Evolutionary conservation across 2,888 invertebrate species (phyloP).

Genomic region (Caenorhabditis panamensis): DNA sequence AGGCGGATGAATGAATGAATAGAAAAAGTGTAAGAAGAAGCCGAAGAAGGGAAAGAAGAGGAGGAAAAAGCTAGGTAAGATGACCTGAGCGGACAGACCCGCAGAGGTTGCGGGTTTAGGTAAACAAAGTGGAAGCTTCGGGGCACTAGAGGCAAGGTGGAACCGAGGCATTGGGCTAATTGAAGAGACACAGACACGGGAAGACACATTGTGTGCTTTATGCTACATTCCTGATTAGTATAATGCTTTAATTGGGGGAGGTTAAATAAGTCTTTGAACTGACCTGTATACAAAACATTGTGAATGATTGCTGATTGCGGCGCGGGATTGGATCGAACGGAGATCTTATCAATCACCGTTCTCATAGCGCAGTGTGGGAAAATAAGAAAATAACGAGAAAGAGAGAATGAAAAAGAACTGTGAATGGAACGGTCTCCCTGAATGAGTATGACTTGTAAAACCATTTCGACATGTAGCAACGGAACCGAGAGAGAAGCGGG

Average conservation of each 20-base stretch:
- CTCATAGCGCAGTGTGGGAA: conserved; percentile 8
- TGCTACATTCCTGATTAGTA: conserved; percentile 54
- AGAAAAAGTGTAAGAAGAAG: conserved; percentile 20
- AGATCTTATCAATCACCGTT: conserved; percentile 26
- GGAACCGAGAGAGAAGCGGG: conserved; percentile 19
- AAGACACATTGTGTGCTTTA: conserved; percentile 29
- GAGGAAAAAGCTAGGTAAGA: conserved; percentile 52
- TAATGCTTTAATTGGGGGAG: conserved; percentile 35
- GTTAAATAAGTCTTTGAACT: not conserved
- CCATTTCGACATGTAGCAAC: too few species aligned
- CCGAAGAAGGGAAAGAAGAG: conserved; percentile 25
- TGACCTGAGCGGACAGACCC: conserved; percentile 38
- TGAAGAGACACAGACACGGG: conserved; percentile 51
- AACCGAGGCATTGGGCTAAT: conserved; percentile 35
- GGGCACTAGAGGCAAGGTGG: conserved; percentile 7
- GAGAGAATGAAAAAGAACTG: not conserved
- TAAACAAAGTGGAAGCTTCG: conserved; percentile 50
- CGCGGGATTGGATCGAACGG: conserved; percentile 18
- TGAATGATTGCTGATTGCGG: too few species aligned
- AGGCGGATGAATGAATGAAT: not conserved
- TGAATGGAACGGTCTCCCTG: not conserved
- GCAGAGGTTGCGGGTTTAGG: conserved; percentile 41
- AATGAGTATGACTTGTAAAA: not conserved
- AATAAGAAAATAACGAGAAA: not conserved
- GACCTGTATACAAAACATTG: too few species aligned